Evolutionary conservation across 2,113 vertebrate species (phyloP).

Genomic region (Malurus cyaneus): DNA sequence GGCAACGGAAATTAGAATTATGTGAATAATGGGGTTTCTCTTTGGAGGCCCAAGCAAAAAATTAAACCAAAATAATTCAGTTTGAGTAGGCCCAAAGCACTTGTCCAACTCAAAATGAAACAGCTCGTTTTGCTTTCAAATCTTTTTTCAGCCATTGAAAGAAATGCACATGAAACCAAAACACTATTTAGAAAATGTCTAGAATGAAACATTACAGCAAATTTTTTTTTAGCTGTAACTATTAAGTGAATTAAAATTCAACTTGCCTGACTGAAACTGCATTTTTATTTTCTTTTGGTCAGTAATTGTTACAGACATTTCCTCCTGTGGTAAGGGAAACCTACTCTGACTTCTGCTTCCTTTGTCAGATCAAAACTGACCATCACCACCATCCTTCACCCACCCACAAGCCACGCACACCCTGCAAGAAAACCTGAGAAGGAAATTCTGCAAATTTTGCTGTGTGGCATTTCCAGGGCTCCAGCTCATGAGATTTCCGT

Average conservation of each 20-base stretch:
- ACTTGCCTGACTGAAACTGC: background rate
- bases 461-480: background rate
- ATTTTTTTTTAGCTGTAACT: background rate
- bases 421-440: background rate
- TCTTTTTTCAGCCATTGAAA: background rate
- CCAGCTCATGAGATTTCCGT: background rate
- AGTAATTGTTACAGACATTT: background rate
- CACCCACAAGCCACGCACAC: background rate
- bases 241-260: background rate
- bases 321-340: background rate
- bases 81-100: background rate
- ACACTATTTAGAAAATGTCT: background rate
- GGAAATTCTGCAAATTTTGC: background rate
- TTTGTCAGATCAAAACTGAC: background rate
- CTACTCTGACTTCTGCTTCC: background rate
- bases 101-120: conserved; percentile 32
- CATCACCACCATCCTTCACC: background rate
- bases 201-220: background rate
- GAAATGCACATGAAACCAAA: background rate
- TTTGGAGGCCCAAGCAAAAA: background rate
- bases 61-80: background rate
- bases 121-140: background rate
- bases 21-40: background rate
- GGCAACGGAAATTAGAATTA: background rate
- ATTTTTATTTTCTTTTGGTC: background rate